phyloP scores from a whole-genome alignment of 2,888 invertebrate genomes.

The Diploptera punctata region DNA sequence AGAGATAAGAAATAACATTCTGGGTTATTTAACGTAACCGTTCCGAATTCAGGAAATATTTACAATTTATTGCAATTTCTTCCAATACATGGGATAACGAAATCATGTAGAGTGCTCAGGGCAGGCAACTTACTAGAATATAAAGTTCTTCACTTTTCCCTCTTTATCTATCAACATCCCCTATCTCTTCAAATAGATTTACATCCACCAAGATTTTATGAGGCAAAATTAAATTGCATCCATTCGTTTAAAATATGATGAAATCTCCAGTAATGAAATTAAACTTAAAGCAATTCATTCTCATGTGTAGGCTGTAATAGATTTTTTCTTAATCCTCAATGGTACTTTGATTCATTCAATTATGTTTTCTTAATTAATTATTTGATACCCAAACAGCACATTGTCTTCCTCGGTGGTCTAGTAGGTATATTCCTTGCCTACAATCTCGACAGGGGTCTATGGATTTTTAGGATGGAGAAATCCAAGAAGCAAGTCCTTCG shows the following conservation, averaged over 20 bases:
- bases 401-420: too few relatives aligned
- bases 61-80: neutral
- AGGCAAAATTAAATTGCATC: conserved; percentile 25
- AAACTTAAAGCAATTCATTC: neutral
- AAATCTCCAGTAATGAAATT: conserved; percentile 59
- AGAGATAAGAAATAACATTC: too few relatives aligned
- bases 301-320: too few relatives aligned
- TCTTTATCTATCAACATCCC: neutral
- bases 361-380: too few relatives aligned
- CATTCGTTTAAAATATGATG: conserved; percentile 61
- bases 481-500: too few relatives aligned
- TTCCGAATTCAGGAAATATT: neutral
- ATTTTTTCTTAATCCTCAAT: too few relatives aligned
- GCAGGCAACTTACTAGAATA: neutral
- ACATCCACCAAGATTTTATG: conserved; percentile 18
- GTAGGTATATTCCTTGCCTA: too few relatives aligned
- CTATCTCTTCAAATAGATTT: neutral
- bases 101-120: conserved; percentile 34
- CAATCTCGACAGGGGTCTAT: too few relatives aligned
- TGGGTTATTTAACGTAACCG: too few relatives aligned
- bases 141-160: neutral
- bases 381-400: too few relatives aligned
- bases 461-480: too few relatives aligned
- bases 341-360: too few relatives aligned
- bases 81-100: neutral